phyloP scores from a whole-genome alignment of 2,888 invertebrate species.

The Tridacna gigas region DNA sequence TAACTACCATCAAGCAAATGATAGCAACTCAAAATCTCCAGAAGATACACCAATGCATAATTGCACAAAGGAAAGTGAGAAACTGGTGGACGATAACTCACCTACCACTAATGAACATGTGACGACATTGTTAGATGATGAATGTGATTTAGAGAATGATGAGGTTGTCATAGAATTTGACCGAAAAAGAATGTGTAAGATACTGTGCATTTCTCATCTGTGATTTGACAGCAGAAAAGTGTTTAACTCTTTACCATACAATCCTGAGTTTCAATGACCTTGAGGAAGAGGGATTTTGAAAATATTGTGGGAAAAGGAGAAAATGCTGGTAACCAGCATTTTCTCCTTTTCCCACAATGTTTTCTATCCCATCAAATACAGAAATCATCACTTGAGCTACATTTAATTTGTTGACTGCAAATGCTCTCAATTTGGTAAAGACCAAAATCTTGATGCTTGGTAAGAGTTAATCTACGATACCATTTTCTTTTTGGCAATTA shows the following conservation, averaged over 20 bases:
- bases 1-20: slow-evolving; percentile 22
- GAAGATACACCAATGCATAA: slow-evolving; percentile 11
- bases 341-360: slow-evolving; percentile 2
- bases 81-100: slow-evolving; percentile 35
- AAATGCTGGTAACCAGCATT: background rate
- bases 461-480: no score
- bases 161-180: slow-evolving; percentile 59
- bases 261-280: background rate
- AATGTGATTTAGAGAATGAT: slow-evolving; percentile 34
- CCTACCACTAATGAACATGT: background rate
- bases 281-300: background rate
- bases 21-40: slow-evolving; percentile 17
- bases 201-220: background rate
- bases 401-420: no score
- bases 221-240: background rate
- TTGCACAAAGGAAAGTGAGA: slow-evolving; percentile 45
- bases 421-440: no score
- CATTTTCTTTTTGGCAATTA: no score
- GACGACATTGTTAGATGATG: background rate
- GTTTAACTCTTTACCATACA: background rate
- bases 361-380: background rate
- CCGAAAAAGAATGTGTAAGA: slow-evolving; percentile 52
- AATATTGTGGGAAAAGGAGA: background rate
- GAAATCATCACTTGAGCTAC: no score
- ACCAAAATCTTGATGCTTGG: no score